Evolutionary conservation across 2,888 invertebrate genomes (phyloP), one percentile per base, ranked within the genome.

Genomic region (Ypsolopha scabrella): DNA sequence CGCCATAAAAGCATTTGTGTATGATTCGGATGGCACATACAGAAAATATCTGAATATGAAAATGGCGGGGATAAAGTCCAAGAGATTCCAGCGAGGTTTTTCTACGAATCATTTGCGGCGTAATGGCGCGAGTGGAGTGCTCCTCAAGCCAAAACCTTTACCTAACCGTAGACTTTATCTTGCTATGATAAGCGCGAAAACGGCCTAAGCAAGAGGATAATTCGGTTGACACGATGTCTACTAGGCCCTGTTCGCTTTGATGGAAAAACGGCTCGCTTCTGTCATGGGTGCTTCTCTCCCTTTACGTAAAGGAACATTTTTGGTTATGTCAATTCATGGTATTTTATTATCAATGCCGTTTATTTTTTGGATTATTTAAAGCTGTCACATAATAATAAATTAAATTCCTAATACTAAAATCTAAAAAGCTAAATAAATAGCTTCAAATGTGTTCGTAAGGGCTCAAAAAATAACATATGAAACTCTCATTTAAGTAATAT

Each of bases 81-180:
- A 58, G 60, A 58, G 64, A 67, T 70, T 70, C 64, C 63, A 56
- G 59, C 58, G 61, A 59, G 65, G 58, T 67, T 60, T 24, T 63
- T 62, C 61, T 65, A 62, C 67, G 63, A 64, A 62, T 69, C 75
- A 74, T 77, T 77, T 75, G 67, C 65, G 67, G 61, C 59, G 70
- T 75, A 76, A 77, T 75, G 73, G 72, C 57, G 61, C 68, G 69
- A 61, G 60, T 63, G 60, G 64, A 59, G 65, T 63, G 67, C 67
- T 14, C 64, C 62, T 62, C 63, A 63, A 61, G 60, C 61, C 61
- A 24, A 24, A 24, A 24, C 24, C n/a, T n/a, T n/a, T 24, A 2
- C 24, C 4, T 24, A 3, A 2, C 24, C 24, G 24, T 24, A 24
- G 24, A 24, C 24, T 24, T 24, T 24, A 24, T 24, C 24, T 24